These are phyloP conservation scores for Pomacea canaliculata DNA, from an alignment of 2,888 invertebrate genomes.

Conservation along the genomic window DNA sequence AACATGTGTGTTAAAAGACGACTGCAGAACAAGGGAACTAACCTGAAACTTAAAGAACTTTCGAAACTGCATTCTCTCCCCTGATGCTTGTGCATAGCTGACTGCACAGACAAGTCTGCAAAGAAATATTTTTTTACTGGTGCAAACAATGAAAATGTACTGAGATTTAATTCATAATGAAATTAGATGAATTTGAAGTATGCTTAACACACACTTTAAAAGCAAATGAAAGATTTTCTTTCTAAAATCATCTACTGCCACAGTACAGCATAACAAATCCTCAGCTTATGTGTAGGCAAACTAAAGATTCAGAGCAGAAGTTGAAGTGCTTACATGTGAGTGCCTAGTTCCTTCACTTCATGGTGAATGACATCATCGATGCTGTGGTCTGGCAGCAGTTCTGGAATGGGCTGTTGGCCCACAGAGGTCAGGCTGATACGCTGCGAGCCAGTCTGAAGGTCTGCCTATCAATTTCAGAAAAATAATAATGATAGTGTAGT, in stretches of 20 bases:
- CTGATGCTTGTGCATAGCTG: constrained; percentile 82
- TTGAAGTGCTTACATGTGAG: constrained; percentile 83
- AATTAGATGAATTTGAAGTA: too few species aligned
- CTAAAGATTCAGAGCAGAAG: too few species aligned
- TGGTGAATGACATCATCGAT: constrained; percentile 96
- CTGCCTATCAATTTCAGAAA: constrained; percentile 76
- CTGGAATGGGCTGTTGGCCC: constrained; percentile 73
- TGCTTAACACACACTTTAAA: too few species aligned
- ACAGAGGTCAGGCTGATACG: constrained; percentile 83
- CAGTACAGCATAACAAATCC: too few species aligned
- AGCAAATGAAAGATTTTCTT: too few species aligned
- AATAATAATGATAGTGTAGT: too few species aligned
- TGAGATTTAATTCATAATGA: too few species aligned
- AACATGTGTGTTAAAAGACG: too few species aligned
- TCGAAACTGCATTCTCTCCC: constrained; percentile 85
- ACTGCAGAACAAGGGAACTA: constrained; percentile 17
- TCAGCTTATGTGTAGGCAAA: too few species aligned
- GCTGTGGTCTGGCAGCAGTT: constrained; percentile 82
- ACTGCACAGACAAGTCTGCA: constrained; percentile 94
- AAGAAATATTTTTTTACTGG: constrained; percentile 10
- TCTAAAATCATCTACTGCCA: too few species aligned
- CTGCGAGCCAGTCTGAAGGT: constrained; percentile 92
- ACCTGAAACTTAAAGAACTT: constrained; percentile 95
- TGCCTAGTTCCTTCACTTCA: constrained; percentile 99
- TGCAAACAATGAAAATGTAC: too few species aligned